Evolutionary conservation across 2,888 invertebrate genomes (phyloP), one percentile per base, ranked within the genome.

Genomic region (Lithosia quadra): DNA sequence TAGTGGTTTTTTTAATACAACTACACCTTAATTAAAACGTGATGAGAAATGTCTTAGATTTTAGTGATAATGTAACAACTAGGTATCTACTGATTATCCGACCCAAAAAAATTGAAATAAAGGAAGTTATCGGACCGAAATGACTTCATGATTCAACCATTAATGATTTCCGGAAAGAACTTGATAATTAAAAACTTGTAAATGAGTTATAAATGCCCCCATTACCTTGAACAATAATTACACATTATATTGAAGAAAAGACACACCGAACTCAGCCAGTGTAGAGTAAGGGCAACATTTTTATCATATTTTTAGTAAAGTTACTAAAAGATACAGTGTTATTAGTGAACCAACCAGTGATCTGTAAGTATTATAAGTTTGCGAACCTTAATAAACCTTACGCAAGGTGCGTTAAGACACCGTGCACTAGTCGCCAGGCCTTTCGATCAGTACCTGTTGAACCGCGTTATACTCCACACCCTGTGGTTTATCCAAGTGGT

Each of bases 391-490:
- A 36, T 49, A n/a, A 63, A 60, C 34, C 59, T 65, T 61, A 28
- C 57, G 65, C 69, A 65, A 69, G 18, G 24, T 0, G 34, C 11
- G 49, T 62, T 62, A 61, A 61, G 65, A 65, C 56, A 65, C 28
- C 2, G 33, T 21, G 57, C 56, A 22, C 64, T 43, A 61, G 65
- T 62, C 61, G 24, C 43, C 57, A 56, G 56, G 43, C 65, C 69
- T 68, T 63, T 63, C 63, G 21, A 36, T 34, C 43, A 69, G 69
- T 69, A 57, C 62, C 34, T 15, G 43, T 43, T 61, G 61, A n/a
- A n/a, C 62, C 21, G 53, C 33, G 34, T 13, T 34, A n/a, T 43
- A 11, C 22, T 58, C 33, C 56, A 57, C 69, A 33, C 11, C 43
- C 15, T 28, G 43, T 61, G 34, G 11, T 21, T 55, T 55, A 49